These are phyloP conservation scores for Polyommatus icarus DNA, from an alignment of 2,888 invertebrate genomes.

Conservation along the genomic window DNA sequence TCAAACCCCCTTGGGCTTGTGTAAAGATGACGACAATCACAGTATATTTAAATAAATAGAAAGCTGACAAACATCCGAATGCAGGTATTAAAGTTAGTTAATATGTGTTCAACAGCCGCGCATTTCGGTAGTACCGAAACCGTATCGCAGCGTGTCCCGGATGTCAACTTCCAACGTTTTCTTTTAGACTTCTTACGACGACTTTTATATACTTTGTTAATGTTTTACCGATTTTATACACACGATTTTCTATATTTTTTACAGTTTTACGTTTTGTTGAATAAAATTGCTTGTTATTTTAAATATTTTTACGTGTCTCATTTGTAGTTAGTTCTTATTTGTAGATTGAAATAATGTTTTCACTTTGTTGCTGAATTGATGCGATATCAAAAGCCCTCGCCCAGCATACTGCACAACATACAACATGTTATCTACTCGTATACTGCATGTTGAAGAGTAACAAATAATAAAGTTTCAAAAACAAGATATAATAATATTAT, in stretches of 20 bases:
- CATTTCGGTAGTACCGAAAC: neutral
- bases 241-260: neutral
- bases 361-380: neutral
- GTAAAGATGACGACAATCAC: too few species aligned
- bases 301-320: neutral
- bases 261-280: neutral
- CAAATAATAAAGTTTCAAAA: too few species aligned
- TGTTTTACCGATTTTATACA: neutral
- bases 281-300: neutral
- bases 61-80: too few species aligned
- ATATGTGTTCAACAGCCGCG: constrained; percentile 14
- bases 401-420: too few species aligned
- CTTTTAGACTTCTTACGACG: neutral
- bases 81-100: neutral
- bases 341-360: neutral
- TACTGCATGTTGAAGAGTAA: too few species aligned
- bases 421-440: too few species aligned
- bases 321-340: neutral
- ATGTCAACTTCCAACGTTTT: neutral
- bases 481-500: too few species aligned
- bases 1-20: too few species aligned
- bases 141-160: neutral
- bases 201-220: neutral
- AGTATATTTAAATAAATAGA: too few species aligned
- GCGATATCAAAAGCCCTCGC: too few species aligned